Base-by-base conservation (phyloP, 30 jellyfish, hydroid and myxozoan genomes). In the Aurelia aurita region DNA sequence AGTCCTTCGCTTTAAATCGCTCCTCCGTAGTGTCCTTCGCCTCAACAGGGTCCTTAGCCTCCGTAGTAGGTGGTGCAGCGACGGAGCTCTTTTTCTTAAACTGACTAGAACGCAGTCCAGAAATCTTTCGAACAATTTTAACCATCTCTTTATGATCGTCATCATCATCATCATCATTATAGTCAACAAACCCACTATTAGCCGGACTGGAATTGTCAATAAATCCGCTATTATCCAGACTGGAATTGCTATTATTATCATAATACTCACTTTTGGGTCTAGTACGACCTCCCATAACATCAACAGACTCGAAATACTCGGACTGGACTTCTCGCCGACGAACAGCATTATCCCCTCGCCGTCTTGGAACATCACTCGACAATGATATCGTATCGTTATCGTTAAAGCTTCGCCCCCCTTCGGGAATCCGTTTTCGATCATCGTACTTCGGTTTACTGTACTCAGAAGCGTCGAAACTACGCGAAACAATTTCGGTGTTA, bases 101-200 rank as follows among this genome's bases (percentile, higher is more conserved):
- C 45, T 82, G 91, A 55, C 91, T 82, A 34, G 91, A 82, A 26
- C 91, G 64, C 23, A 82, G 82, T 21, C 85, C 82, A 3, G 91
- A 82, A 11, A 82, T 82, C 70, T 82, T 82, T 47, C 91, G 51
- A 7, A 73, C 91, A 29, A 82, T 82, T 43, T 82, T 59, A 18
- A 82, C 91, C 85, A 82, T 68, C 59, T 82, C 91, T 34, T 82
- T 68, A 22, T 82, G 79, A 23, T 82, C 91, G 1, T 82, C 91
- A 28, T 82, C 91, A 26, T 80, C 70, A 46, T 64, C 70, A 13
- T 80, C 62, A 80, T 80, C 84, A 54, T 49, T 60, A 77, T 62
- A 61, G 20, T 59, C 71, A 60, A 78, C 81, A 35, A 64, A 23
- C 46, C 31, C 51, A 3, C 19, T 3, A 69, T 68, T 23, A 54